Evolutionary conservation across 2,888 invertebrate genomes (phyloP), one percentile per base, ranked within the genome.

Genomic region (Tribolium freemani): DNA sequence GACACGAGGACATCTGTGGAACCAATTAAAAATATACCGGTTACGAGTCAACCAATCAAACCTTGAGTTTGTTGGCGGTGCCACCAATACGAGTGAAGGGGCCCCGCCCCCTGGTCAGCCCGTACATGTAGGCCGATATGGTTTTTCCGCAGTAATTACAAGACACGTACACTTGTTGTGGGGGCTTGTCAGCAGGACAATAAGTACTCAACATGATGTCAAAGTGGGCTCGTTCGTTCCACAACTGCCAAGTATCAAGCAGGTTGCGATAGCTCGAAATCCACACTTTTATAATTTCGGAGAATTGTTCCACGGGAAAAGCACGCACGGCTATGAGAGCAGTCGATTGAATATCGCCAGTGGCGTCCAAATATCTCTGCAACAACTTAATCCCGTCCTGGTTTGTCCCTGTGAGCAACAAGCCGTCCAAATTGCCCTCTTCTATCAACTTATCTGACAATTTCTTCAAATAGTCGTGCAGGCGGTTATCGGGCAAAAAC

Each of bases 61-160:
- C 93, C 90, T 93, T 93, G 83, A 92, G 93, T 90, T 94, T 94
- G 88, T 93, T 93, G 81, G 92, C 91, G 21, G 92, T 90, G 74
- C 91, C 91, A 73, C 92, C 91, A 78, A 91, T 88, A 75, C 93
- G 84, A 60, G 90, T 88, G 80, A 89, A 89, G 20, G 89, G 88
- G 67, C 87, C 90, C 67, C 89, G 87, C 50, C 89, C 89, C 76
- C 91, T 88, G 78, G 89, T 90, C 76, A 89, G 88, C n/a, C 91
- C 92, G 78, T 93, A 91, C 86, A 94, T 90, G 56, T 89, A 91
- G 74, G 94, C 93, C 0, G 95, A 94, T 77, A 98, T 94, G 75
- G 95, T 94, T 88, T 97, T 97, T 60, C 96, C 96, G 88, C 98
- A 98, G 88, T 96, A 98, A 83, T 95, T 96, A 87, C 98, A 98